Conservation (phyloP, 2,888 invertebrate species). For the Sesia bembeciformis region DNA sequence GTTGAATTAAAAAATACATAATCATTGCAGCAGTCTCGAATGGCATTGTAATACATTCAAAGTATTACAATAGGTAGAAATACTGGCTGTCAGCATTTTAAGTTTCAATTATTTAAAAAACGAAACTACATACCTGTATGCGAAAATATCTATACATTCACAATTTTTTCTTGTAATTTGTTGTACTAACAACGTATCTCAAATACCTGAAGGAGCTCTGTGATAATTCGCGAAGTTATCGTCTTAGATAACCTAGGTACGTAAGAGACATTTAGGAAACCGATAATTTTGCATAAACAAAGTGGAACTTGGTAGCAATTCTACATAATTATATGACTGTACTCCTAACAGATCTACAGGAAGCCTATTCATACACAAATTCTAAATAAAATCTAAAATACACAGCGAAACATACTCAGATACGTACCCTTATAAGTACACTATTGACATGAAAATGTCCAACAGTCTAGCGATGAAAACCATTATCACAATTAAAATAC, state of each 20-base stretch:
- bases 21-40: too few species aligned
- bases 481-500: slow-evolving; percentile 64
- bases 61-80: too few species aligned
- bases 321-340: not conserved
- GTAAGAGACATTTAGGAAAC: not conserved
- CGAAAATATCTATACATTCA: too few species aligned
- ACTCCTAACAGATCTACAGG: not conserved
- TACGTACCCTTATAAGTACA: slow-evolving; percentile 66
- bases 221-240: not conserved
- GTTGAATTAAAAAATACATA: too few species aligned
- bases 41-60: too few species aligned
- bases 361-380: not conserved
- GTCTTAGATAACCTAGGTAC: not conserved
- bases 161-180: too few species aligned
- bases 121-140: too few species aligned
- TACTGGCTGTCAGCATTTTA: too few species aligned
- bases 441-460: slow-evolving; percentile 52
- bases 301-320: not conserved
- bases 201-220: too few species aligned
- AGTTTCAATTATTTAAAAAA: too few species aligned
- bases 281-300: slow-evolving; percentile 1
- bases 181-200: too few species aligned
- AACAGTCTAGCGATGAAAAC: slow-evolving; percentile 56
- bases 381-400: slow-evolving; percentile 26
- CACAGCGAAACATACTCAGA: slow-evolving; percentile 51